These are phyloP conservation scores for Asarcornis scutulata DNA, from an alignment of 2,113 vertebrate species.

Conservation along the genomic window DNA sequence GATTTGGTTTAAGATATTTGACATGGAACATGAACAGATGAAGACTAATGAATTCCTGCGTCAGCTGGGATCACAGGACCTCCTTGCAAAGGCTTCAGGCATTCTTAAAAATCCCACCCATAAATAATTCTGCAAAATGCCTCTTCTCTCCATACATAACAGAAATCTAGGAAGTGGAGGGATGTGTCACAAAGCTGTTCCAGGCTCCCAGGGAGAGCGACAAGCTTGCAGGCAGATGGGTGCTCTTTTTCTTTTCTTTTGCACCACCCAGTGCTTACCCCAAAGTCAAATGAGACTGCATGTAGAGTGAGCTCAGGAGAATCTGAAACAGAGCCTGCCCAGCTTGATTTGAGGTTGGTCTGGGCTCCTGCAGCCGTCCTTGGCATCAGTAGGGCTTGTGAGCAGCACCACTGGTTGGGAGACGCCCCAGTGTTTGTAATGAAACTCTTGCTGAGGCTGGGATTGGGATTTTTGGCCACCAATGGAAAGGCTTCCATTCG, in stretches of 20 bases:
- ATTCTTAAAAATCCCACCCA: neutral
- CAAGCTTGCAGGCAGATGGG: constrained; percentile 2
- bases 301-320: neutral
- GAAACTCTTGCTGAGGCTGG: neutral
- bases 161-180: neutral
- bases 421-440: neutral
- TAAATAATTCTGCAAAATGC: neutral
- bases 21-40: neutral
- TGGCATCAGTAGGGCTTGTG: neutral
- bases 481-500: neutral
- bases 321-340: neutral
- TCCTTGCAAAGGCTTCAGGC: neutral
- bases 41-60: neutral
- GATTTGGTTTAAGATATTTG: constrained; percentile 3
- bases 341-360: neutral
- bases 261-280: neutral
- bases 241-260: neutral
- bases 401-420: neutral
- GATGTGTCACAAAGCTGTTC: neutral
- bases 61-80: neutral
- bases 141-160: neutral
- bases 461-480: rapidly evolving
- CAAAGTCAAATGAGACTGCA: neutral
- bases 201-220: neutral
- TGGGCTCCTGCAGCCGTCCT: neutral